phyloP scores from a whole-genome alignment of 53 echinoderm and acorn worm species.

The Crossaster papposus region DNA sequence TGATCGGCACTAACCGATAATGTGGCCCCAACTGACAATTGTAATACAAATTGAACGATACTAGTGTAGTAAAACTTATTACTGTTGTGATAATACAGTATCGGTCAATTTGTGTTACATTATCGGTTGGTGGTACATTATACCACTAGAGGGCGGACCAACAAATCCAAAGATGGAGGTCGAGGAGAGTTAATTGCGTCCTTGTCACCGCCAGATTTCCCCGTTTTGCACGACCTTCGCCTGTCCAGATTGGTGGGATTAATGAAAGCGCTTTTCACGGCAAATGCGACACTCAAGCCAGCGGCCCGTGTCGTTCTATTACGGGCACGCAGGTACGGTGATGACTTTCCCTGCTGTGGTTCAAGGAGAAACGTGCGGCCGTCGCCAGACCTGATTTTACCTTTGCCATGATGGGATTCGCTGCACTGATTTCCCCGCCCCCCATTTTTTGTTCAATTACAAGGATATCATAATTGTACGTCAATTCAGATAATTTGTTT shows the following conservation, averaged over 20 bases:
- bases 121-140: too few relatives aligned
- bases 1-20: too few relatives aligned
- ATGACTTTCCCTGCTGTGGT: constrained; percentile 2
- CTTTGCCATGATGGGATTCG: not conserved
- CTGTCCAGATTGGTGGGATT: not conserved
- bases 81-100: too few relatives aligned
- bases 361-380: not conserved
- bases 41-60: too few relatives aligned
- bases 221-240: not conserved
- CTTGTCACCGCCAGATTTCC: not conserved
- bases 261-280: not conserved
- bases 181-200: not conserved
- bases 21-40: too few relatives aligned
- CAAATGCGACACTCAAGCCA: not conserved
- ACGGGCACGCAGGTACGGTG: not conserved
- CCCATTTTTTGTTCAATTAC: not conserved
- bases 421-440: constrained; percentile 18
- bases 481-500: not conserved
- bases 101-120: too few relatives aligned
- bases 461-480: not conserved
- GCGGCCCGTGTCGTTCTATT: not conserved
- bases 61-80: too few relatives aligned
- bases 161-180: not conserved
- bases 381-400: not conserved
- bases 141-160: not conserved